A percentile compares a stretch with the other conserved stretches of the same genome.
Evolutionary conservation across 1,140 invertebrate species (phyloP).

Genomic region (Lepidurus packardi): DNA sequence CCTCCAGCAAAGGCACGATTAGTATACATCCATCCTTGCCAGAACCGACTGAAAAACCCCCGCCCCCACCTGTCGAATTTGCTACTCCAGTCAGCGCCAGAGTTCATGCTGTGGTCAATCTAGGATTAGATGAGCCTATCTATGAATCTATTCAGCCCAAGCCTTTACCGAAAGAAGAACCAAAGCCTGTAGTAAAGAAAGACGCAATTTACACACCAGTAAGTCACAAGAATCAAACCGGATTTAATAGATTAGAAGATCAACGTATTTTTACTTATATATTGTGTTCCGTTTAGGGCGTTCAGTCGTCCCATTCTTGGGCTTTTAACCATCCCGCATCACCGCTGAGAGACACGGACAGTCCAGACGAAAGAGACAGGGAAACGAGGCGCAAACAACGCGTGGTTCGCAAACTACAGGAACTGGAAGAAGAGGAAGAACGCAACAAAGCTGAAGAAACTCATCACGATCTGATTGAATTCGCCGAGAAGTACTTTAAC

Average conservation of each 20-base stretch:
- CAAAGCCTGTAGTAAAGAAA: slow-evolving; percentile 21
- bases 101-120: slow-evolving; percentile 39
- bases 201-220: not conserved
- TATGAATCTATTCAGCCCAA: slow-evolving; percentile 71
- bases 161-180: slow-evolving; percentile 44
- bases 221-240: not conserved
- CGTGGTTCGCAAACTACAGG: slow-evolving; percentile 76
- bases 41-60: slow-evolving; percentile 66
- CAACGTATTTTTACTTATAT: slow-evolving; percentile 26
- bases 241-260: too few relatives aligned
- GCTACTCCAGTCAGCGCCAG: slow-evolving; percentile 9
- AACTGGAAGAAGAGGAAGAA: slow-evolving; percentile 53
- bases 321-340: not conserved
- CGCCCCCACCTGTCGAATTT: slow-evolving; percentile 53
- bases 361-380: slow-evolving; percentile 50
- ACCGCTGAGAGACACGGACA: not conserved
- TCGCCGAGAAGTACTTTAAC: slow-evolving; percentile 90
- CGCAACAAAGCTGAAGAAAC: slow-evolving; percentile 46
- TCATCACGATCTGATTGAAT: slow-evolving; percentile 81
- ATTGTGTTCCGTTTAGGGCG: slow-evolving; percentile 36
- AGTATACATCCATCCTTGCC: slow-evolving; percentile 55
- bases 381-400: slow-evolving; percentile 71
- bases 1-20: slow-evolving; percentile 34
- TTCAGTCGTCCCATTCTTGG: slow-evolving; percentile 5
- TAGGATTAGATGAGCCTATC: slow-evolving; percentile 60